Evolutionary conservation across 1,140 invertebrate species (phyloP), one percentile per base, ranked within the genome.

Genomic region (Aethina tumida): DNA sequence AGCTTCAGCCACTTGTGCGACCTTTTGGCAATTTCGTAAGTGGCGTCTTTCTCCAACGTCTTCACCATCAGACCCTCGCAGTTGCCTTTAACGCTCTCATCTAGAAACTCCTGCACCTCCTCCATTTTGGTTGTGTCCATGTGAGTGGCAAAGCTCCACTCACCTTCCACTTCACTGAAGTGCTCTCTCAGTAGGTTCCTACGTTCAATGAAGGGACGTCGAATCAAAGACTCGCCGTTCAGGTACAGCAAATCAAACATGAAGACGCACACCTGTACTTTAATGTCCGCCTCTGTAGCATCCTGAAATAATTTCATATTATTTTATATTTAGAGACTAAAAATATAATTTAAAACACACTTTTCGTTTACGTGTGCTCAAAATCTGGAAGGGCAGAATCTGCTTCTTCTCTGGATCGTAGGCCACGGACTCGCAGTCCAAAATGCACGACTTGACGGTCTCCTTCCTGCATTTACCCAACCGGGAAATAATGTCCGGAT

Each of bases 31-130:
- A 99, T 97, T 71, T 99, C 95, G 66, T 99, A 99, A 0, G 87
- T 89, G 1, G 96, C 89, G 55, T 96, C 83, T 39, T 81, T 75
- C 52, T 90, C 79, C 20, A 99, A 65, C 0, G 93, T 93, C 68
- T 99, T 99, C 1, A 99, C 88, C 96, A 99, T 99, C 5, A 99
- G 67, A 7, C 97, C 96, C 70, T 99, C 97, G 64, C 96, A 99
- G 58, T 95, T 95, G 19, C 86, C 56, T 73, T 89, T 89, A 10
- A 98, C 79, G n/a, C 93, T 89, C 58, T 95, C 90, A 16, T 98
- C 93, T 12, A 99, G 66, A 62, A 97, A 95, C 54, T 83, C 80
- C 64, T 92, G 82, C 30, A 99, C 88, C 58, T 95, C 88, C 58
- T 99, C 96, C 50, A 85, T 83, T 31, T 77, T 82, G 19, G 70